Evolutionary conservation across 2,113 vertebrate genomes (phyloP).

Genomic region (Charadrius vociferus): DNA sequence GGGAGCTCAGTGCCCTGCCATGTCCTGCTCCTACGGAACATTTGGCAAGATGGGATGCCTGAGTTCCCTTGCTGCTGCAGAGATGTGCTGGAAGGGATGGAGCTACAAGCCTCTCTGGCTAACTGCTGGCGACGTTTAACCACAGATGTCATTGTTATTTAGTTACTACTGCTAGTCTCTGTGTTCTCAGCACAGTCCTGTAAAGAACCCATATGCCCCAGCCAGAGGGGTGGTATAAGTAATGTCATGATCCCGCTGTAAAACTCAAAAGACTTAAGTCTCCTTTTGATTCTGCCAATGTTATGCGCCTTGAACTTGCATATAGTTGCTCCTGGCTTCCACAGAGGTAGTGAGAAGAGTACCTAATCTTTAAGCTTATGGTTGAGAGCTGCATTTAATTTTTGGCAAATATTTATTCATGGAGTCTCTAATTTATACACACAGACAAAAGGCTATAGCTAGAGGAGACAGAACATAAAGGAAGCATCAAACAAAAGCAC

Average conservation of each 20-base stretch:
- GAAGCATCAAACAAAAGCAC: not conserved
- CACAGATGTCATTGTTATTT: not conserved
- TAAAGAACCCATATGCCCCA: not conserved
- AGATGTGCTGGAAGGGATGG: not conserved
- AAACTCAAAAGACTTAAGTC: not conserved
- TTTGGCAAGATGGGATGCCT: not conserved
- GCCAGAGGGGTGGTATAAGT: rapidly evolving
- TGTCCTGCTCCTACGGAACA: not conserved
- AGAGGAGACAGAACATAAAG: not conserved
- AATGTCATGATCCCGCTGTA: not conserved
- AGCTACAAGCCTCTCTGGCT: not conserved
- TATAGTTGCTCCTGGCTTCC: not conserved
- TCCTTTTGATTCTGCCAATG: not conserved
- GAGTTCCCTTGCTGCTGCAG: not conserved
- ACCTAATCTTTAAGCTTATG: not conserved
- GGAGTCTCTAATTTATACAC: not conserved
- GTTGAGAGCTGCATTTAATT: not conserved
- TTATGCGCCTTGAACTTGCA: not conserved
- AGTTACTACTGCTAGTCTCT: not conserved
- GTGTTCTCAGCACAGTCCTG: not conserved
- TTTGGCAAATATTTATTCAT: not conserved
- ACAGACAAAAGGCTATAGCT: not conserved
- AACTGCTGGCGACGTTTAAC: not conserved
- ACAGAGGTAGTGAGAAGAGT: not conserved
- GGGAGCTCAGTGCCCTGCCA: not conserved